phyloP scores from a whole-genome alignment of 2,113 vertebrate genomes.

The Vireo altiloquus region DNA sequence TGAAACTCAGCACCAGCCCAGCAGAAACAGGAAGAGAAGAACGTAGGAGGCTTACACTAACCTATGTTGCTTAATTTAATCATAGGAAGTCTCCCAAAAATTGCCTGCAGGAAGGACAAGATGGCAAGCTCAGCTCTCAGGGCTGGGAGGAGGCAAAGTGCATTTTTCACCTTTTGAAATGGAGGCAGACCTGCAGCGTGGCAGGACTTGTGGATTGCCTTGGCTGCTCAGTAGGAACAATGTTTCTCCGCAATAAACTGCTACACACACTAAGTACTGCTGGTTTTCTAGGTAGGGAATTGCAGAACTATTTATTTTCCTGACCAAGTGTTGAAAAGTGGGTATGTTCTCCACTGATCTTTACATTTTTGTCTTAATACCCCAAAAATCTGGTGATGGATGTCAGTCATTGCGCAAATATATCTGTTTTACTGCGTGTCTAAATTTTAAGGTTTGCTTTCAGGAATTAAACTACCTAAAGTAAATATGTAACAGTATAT shows the following conservation, averaged over 20 bases:
- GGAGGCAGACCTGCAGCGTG: neutral
- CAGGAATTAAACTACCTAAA: neutral
- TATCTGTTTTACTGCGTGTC: neutral
- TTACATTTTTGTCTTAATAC: neutral
- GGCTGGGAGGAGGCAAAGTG: neutral
- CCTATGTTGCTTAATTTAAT: neutral
- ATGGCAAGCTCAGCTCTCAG: neutral
- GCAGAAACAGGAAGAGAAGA: neutral
- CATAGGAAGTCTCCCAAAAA: neutral
- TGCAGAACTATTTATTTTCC: neutral
- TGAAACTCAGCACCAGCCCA: neutral
- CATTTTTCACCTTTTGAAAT: neutral
- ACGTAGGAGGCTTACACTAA: neutral
- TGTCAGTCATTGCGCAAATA: neutral
- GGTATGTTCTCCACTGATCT: neutral
- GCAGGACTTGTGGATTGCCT: neutral
- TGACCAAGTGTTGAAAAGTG: neutral
- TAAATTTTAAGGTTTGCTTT: neutral
- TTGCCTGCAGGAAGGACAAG: neutral
- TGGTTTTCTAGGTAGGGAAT: neutral
- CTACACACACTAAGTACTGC: neutral
- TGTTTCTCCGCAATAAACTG: neutral
- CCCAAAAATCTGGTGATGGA: neutral
- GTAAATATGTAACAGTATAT: neutral
- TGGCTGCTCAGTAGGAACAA: neutral